These are phyloP conservation scores for Ethmia dodecea DNA, from an alignment of 2,888 invertebrate species.

Conservation along the genomic window DNA sequence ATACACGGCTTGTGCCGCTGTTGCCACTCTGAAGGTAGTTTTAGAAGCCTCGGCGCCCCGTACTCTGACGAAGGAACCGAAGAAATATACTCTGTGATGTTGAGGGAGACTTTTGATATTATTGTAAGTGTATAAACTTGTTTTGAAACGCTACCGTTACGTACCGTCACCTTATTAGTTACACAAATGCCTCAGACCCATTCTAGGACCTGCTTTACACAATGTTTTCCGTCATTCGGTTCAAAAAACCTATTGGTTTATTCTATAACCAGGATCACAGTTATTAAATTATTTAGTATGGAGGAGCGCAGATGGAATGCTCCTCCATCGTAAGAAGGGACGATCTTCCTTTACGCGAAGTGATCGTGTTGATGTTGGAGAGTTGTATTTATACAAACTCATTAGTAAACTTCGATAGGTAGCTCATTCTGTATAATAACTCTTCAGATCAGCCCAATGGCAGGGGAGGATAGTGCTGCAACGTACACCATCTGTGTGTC, in stretches of 20 bases:
- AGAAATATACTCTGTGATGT: conserved; percentile 36
- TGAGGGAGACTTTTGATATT: conserved; percentile 42
- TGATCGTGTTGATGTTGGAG: no score
- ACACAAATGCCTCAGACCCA: not conserved
- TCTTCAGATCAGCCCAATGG: conserved; percentile 27
- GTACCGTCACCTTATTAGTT: not conserved
- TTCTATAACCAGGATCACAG: no score
- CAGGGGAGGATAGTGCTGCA: conserved; percentile 7
- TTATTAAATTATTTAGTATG: no score
- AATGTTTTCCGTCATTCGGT: no score
- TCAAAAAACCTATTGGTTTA: no score
- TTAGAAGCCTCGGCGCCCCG: conserved; percentile 27
- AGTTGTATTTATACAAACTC: no score
- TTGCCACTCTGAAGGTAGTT: conserved; percentile 43
- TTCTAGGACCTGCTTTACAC: no score
- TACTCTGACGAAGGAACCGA: conserved; percentile 27
- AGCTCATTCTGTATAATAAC: no score
- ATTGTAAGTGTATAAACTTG: conserved; percentile 41
- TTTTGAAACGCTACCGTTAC: not conserved
- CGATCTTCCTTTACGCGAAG: no score
- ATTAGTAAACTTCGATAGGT: no score
- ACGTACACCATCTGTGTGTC: conserved; percentile 35
- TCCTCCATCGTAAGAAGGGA: no score
- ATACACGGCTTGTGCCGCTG: conserved; percentile 46
- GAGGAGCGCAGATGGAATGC: no score